These are phyloP conservation scores for Myrmophylax atrothorax DNA, from an alignment of 2,113 vertebrate species.

Conservation along the genomic window DNA sequence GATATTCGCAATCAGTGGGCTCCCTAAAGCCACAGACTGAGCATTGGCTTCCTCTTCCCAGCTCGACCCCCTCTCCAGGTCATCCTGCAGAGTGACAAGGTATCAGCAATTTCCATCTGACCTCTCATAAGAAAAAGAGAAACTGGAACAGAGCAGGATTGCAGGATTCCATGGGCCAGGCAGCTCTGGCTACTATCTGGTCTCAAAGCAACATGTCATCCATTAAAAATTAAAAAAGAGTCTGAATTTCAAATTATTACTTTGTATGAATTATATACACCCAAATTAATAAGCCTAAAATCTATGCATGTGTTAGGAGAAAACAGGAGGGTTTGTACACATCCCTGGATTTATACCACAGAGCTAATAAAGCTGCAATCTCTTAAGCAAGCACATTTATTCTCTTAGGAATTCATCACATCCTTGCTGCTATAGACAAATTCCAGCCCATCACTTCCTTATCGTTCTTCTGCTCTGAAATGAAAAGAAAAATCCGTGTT, in stretches of 20 bases:
- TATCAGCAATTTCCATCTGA: not conserved
- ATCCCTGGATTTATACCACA: slow-evolving; percentile 3
- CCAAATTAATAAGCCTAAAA: not conserved
- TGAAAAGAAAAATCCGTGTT: slow-evolving; percentile 24
- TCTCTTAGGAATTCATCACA: not conserved
- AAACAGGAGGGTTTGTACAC: not conserved
- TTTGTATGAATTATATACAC: not conserved
- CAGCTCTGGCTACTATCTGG: not conserved
- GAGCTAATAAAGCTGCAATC: slow-evolving; percentile 16
- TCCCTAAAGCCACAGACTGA: accelerated
- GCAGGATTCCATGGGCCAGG: not conserved
- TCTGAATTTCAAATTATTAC: not conserved
- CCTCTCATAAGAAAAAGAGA: not conserved
- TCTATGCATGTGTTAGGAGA: not conserved
- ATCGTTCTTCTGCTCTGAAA: not conserved
- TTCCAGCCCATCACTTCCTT: slow-evolving; percentile 2
- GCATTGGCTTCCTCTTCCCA: not conserved
- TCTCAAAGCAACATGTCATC: not conserved
- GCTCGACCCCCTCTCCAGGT: not conserved
- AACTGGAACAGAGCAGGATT: not conserved
- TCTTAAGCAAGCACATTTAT: slow-evolving; percentile 14
- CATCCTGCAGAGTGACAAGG: not conserved
- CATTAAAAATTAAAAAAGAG: not conserved
- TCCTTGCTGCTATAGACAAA: not conserved
- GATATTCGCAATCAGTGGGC: too few relatives aligned